phyloP scores from a whole-genome alignment of 2,888 invertebrate species.

The Drosophila macrospina region DNA sequence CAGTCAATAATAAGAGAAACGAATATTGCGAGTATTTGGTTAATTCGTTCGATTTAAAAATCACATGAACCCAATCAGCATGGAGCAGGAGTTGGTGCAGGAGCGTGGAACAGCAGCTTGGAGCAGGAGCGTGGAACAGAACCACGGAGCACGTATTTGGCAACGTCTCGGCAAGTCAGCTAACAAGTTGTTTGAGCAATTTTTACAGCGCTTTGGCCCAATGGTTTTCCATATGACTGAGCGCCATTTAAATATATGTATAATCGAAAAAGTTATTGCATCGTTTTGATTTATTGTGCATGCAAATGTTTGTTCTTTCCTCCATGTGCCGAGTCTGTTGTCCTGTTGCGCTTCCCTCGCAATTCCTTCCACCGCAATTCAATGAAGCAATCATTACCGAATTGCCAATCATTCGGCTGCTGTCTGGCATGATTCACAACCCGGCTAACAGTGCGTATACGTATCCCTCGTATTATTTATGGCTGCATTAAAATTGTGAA shows the following conservation, averaged over 20 bases:
- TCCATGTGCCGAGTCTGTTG: constrained; percentile 7
- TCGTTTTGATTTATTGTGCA: constrained; percentile 60
- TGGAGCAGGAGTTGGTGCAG: neutral
- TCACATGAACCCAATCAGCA: constrained; percentile 12
- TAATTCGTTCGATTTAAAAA: constrained; percentile 43
- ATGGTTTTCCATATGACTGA: constrained; percentile 49
- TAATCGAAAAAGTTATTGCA: constrained; percentile 54
- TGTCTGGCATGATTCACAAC: constrained; percentile 15
- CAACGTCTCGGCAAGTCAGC: constrained; percentile 10
- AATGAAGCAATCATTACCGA: constrained; percentile 54
- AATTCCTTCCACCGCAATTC: constrained; percentile 38
- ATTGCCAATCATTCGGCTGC: constrained; percentile 53
- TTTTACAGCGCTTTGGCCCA: constrained; percentile 45
- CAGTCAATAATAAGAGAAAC: constrained; percentile 17
- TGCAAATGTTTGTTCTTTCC: constrained; percentile 52
- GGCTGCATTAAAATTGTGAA: constrained; percentile 19
- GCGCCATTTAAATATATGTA: constrained; percentile 42
- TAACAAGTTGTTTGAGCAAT: constrained; percentile 60
- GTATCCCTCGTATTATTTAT: constrained; percentile 24
- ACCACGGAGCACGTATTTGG: constrained; percentile 16
- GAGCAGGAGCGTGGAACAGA: too few species aligned
- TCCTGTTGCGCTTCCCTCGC: constrained; percentile 41
- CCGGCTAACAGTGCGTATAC: constrained; percentile 17
- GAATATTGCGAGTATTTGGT: constrained; percentile 12
- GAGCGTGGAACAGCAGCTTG: too few species aligned